Evolutionary conservation across 2,113 vertebrate species (phyloP), one percentile per base, ranked within the genome.

Genomic region (Saccopteryx bilineata): DNA sequence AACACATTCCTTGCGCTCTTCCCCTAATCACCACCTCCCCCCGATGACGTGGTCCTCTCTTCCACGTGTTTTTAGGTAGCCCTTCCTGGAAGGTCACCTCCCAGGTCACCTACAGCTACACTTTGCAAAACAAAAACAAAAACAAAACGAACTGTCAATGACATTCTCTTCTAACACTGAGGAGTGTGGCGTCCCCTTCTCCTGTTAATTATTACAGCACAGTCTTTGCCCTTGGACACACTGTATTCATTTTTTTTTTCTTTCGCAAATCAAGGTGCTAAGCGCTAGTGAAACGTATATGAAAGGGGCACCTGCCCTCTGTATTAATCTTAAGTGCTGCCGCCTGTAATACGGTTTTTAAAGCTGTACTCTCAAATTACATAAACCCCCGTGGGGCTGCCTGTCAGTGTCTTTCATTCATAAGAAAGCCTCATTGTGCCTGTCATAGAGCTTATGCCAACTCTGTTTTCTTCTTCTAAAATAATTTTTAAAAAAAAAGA

Each of bases 201-300:
- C 52, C 54, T 28, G 79, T 71, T 87, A 68, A 78, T 91, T 84
- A 63, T 61, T 31, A 90, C 17, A 83, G 76, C n/a, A 9, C 65
- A 78, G 83, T n/a, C 75, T 82, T 88, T 92, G 60, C 48, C 72
- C 58, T 81, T 88, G 61, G 61, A 95, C 66, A 95, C 72, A 89
- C 58, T 48, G 19, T 56, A 48, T 54, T 93, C 89, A 61, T 52
- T 26, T 71, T 81, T 71, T 81, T 92, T 91, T 97, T 33, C 52
- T 92, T 91, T 87, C 76, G 86, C 79, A 96, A 96, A 96, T 89
- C 83, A 91, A 92, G 86, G 19, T 14, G 52, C 86, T 96, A 96
- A 93, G 90, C 96, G 90, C 94, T 93, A 93, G 88, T 95, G 96
- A 97, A 96, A 74, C 54, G 97, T 66, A 7, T 92, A 92, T 95